Evolutionary conservation across 2,888 invertebrate species (phyloP).

Genomic region (Crossocerus cetratus): DNA sequence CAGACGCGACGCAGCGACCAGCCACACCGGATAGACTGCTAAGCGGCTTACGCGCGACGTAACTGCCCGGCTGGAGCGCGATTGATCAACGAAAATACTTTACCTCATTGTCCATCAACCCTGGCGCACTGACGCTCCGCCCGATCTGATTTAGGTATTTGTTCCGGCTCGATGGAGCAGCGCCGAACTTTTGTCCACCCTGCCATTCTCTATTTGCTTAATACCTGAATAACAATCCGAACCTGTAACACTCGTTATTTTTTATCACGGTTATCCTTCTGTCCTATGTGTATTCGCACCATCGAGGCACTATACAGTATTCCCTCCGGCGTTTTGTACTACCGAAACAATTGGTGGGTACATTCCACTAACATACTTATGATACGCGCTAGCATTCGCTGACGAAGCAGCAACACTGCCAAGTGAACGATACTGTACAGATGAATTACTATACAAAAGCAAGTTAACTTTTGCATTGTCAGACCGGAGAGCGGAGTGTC

Average conservation of each 20-base stretch:
- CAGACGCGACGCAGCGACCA: constrained; percentile 7
- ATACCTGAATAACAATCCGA: too few species aligned
- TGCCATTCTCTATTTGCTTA: too few species aligned
- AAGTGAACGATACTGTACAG: not conserved
- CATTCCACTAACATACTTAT: too few species aligned
- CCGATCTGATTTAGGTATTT: not conserved
- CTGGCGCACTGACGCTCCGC: not conserved
- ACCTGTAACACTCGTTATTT: too few species aligned
- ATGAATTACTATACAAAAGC: constrained; percentile 3
- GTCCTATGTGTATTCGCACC: too few species aligned
- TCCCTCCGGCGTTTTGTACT: too few species aligned
- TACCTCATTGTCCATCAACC: constrained; percentile 21
- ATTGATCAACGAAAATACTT: constrained; percentile 26
- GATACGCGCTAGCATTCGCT: too few species aligned
- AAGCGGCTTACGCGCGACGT: constrained; percentile 29
- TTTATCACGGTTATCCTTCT: too few species aligned
- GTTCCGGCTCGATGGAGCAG: not conserved
- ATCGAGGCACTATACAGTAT: too few species aligned
- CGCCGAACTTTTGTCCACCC: too few species aligned
- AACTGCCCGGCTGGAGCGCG: constrained; percentile 11
- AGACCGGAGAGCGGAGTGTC: constrained; percentile 6
- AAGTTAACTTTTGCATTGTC: constrained; percentile 32
- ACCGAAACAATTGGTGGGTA: too few species aligned
- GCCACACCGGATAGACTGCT: constrained; percentile 6
- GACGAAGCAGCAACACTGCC: too few species aligned